A percentile compares a stretch with the other conserved stretches of the same genome.
Conservation (phyloP, 2,797 vertebrate genomes). For the Crypturellus tataupa region DNA sequence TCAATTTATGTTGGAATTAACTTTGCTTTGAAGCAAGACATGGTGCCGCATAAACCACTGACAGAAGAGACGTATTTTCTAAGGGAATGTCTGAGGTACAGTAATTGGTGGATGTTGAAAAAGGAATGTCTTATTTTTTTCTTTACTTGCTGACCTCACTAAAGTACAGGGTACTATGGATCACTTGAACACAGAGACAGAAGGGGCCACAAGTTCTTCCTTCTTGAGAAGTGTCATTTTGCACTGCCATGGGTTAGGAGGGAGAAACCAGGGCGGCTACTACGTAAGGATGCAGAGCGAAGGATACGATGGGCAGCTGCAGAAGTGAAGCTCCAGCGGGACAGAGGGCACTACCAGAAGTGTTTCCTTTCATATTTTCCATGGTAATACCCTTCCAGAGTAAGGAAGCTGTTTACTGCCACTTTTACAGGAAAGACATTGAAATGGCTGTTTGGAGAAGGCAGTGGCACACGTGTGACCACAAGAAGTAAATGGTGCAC, state of each 20-base stretch:
- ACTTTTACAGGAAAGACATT: not conserved
- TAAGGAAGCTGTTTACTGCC: constrained; percentile 25
- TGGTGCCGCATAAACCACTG: constrained; percentile 5
- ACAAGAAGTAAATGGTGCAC: constrained; percentile 57
- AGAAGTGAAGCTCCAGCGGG: not conserved
- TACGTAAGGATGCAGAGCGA: not conserved
- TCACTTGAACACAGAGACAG: constrained; percentile 72
- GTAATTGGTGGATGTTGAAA: constrained; percentile 30
- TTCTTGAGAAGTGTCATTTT: constrained; percentile 59
- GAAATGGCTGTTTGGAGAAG: not conserved
- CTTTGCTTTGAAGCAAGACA: not conserved
- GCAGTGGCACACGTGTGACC: not conserved
- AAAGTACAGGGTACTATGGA: constrained; percentile 73
- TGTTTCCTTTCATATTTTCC: fast-evolving
- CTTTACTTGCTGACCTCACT: constrained; percentile 42
- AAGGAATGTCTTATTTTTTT: constrained; percentile 38
- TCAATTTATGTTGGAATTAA: not conserved
- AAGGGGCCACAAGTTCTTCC: constrained; percentile 27
- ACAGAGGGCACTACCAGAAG: not conserved
- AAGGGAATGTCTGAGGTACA: constrained; percentile 65
- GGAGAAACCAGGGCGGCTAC: not conserved
- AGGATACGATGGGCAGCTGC: not conserved
- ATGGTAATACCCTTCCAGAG: not conserved
- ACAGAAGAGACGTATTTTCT: constrained; percentile 10
- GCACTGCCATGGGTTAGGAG: constrained; percentile 48